phyloP scores from a whole-genome alignment of 2,888 invertebrate species.

The Lycia hirtaria region DNA sequence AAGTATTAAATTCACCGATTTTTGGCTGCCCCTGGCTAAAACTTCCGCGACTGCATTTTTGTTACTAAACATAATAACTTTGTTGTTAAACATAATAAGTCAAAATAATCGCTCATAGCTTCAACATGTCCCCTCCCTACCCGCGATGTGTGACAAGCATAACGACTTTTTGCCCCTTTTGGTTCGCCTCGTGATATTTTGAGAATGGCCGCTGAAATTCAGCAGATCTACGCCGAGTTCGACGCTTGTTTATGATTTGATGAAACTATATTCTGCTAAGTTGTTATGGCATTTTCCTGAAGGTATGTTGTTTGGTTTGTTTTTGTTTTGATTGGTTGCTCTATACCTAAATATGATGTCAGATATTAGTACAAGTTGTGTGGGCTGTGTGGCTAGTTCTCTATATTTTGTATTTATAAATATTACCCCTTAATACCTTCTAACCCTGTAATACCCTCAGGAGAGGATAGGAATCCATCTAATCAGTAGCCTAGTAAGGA shows the following conservation, averaged over 20 bases:
- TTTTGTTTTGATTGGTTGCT: background rate
- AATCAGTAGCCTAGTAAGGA: too few species aligned
- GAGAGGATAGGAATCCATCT: too few species aligned
- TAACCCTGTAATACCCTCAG: too few species aligned
- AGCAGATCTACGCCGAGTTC: conserved; percentile 38
- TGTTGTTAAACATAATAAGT: background rate
- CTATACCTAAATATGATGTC: too few species aligned
- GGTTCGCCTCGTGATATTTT: conserved; percentile 52
- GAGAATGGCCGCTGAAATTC: conserved; percentile 44
- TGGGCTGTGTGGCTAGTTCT: background rate
- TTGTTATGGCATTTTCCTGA: background rate
- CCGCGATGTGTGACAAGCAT: conserved; percentile 42
- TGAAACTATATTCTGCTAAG: conserved; percentile 14
- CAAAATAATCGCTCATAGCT: background rate
- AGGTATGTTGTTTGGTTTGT: background rate
- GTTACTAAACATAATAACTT: too few species aligned
- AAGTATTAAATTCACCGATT: too few species aligned
- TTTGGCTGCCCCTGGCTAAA: too few species aligned
- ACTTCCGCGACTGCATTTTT: too few species aligned
- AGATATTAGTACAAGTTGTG: too few species aligned
- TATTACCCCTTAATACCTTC: too few species aligned
- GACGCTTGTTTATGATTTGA: conserved; percentile 23
- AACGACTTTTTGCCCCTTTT: conserved; percentile 53
- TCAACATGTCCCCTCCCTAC: conserved; percentile 23
- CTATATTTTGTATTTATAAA: too few species aligned